Base-by-base conservation (phyloP, 53 echinoderm and acorn worm species). In the Luidia sarsii region DNA sequence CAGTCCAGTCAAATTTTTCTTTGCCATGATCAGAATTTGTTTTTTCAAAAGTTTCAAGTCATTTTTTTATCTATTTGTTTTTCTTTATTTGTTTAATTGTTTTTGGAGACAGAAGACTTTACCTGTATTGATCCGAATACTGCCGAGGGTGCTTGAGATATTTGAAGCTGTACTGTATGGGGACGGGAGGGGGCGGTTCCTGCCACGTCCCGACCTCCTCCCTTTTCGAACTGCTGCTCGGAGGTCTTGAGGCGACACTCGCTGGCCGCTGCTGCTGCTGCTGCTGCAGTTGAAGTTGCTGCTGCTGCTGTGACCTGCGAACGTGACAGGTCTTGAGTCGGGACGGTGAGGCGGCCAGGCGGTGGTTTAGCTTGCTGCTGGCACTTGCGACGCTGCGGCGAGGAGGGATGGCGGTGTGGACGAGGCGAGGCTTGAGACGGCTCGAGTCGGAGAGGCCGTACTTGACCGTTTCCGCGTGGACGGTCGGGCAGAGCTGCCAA, bases 71-170 rank as follows among this genome's bases (percentile, higher is more conserved):
- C n/a, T n/a, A n/a, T n/a, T n/a, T n/a, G n/a, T n/a, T n/a, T n/a
- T n/a, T n/a, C n/a, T n/a, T n/a, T n/a, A n/a, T n/a, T n/a, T n/a
- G n/a, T n/a, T n/a, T n/a, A n/a, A n/a, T n/a, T n/a, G n/a, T n/a
- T n/a, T n/a, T n/a, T n/a, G n/a, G n/a, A n/a, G n/a, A n/a, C n/a
- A n/a, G n/a, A n/a, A n/a, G n/a, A 62, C 28, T 50, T 33, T 37
- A 92, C 92, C 92, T 92, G 43, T 92, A 92, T 33, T 84, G 85
- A 34, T 89, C 89, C 6, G 82, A 82, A 64, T 92, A 89, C 36
- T 89, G 89, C 11, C 68, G 64, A 2, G 89, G 22, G 51, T 86
- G 85, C 16, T 77, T 89, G 48, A 75, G 89, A 64, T 92, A 85
- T 62, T 92, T 92, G 55, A 92, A 92, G 37, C 39, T 74, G 37